These are phyloP conservation scores for Cryptophagus acutangulus DNA, from an alignment of 2,888 invertebrate species.

Conservation along the genomic window DNA sequence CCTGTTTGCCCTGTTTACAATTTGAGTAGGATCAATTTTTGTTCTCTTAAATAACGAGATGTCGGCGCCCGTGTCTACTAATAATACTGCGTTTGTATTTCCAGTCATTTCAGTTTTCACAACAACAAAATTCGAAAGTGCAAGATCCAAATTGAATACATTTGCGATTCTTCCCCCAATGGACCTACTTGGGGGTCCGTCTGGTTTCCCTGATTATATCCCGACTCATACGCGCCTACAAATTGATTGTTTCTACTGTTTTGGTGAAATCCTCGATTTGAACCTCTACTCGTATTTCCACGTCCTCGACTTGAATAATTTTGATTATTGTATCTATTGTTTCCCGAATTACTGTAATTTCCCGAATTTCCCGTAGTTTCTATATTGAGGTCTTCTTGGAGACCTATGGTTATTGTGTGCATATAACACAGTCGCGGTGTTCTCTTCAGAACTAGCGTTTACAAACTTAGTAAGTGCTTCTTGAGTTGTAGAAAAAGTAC, in stretches of 20 bases:
- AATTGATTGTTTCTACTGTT: background rate
- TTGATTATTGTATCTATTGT: too few relatives aligned
- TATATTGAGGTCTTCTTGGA: background rate
- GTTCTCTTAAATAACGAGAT: conserved; percentile 11
- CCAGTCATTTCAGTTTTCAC: conserved; percentile 8
- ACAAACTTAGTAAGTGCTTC: conserved; percentile 13
- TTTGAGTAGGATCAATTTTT: conserved; percentile 7
- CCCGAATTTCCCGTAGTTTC: background rate
- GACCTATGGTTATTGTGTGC: background rate
- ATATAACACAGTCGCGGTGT: background rate
- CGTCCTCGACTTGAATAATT: too few relatives aligned
- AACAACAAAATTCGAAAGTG: conserved; percentile 19
- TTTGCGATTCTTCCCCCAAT: conserved; percentile 2
- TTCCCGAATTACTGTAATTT: background rate
- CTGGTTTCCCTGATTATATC: conserved; percentile 4
- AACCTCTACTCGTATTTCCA: background rate
- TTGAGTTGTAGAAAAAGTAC: conserved; percentile 9
- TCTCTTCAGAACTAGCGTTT: too few relatives aligned
- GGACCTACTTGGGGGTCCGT: background rate
- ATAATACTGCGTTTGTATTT: background rate
- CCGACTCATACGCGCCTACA: background rate
- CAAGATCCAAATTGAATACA: too few relatives aligned
- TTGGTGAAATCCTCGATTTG: background rate
- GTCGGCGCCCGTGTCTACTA: conserved; percentile 9
- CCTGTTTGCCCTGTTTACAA: background rate